Conservation (phyloP, 1,140 invertebrate genomes). For the Trichomalopsis sarcophagae region DNA sequence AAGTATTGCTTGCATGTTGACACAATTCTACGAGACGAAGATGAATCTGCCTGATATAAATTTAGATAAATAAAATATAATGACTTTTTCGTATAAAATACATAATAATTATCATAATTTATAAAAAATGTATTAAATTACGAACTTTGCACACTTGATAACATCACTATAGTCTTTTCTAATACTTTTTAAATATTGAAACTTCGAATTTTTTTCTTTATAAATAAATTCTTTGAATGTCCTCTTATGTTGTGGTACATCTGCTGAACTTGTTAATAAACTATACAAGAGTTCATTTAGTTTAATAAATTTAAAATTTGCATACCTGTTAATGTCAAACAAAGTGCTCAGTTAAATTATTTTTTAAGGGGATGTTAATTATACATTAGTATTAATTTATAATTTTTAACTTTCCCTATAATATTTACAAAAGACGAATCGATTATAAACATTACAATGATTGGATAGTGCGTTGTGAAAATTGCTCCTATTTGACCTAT, state of each 20-base stretch:
- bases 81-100: background rate
- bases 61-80: background rate
- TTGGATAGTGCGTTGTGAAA: background rate
- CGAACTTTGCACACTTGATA: constrained; percentile 20
- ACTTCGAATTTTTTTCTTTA: background rate
- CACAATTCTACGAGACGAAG: background rate
- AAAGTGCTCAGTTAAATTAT: background rate
- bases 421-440: constrained; percentile 52
- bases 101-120: background rate
- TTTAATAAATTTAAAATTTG: background rate
- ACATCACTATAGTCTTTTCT: constrained; percentile 3
- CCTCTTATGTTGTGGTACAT: constrained; percentile 5
- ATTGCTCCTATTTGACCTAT: background rate
- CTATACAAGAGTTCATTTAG: constrained; percentile 9
- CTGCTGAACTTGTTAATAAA: background rate
- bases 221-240: background rate
- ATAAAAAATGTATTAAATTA: background rate
- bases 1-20: background rate
- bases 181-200: background rate
- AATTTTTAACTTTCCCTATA: constrained; percentile 50
- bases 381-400: background rate
- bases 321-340: background rate
- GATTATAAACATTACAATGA: constrained; percentile 9
- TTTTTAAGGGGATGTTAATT: background rate
- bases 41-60: constrained; percentile 12